A percentile compares a stretch with the other conserved stretches of the same genome.
These are phyloP conservation scores for Euclidia mi DNA, from an alignment of 2,888 invertebrate species.

Conservation along the genomic window DNA sequence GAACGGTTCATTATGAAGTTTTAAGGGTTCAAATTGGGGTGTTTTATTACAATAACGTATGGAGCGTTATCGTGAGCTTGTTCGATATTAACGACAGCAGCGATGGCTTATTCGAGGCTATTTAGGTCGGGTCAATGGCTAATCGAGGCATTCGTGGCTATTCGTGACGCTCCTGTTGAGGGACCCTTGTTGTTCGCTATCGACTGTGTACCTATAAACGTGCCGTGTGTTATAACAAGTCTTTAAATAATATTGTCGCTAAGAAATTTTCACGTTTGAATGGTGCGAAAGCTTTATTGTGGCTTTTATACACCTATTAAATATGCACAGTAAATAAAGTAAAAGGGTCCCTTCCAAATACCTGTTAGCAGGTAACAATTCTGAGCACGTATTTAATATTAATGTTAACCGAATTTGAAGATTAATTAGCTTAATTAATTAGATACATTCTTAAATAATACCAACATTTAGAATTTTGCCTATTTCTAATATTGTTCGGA, in stretches of 20 bases:
- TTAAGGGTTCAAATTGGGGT: slow-evolving; percentile 61
- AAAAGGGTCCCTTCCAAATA: neutral
- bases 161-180: slow-evolving; percentile 70
- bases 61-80: slow-evolving; percentile 71
- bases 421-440: too few relatives aligned
- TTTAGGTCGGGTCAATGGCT: slow-evolving; percentile 82
- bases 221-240: slow-evolving; percentile 36
- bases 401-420: too few relatives aligned
- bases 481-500: too few relatives aligned
- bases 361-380: neutral
- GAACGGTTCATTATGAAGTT: slow-evolving; percentile 52
- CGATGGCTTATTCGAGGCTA: slow-evolving; percentile 76
- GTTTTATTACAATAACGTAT: slow-evolving; percentile 63
- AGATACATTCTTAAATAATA: too few relatives aligned
- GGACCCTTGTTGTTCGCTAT: slow-evolving; percentile 56
- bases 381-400: neutral
- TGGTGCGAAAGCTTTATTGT: slow-evolving; percentile 4
- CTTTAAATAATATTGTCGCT: slow-evolving; percentile 32
- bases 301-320: neutral
- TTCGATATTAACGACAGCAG: slow-evolving; percentile 72
- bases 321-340: slow-evolving; percentile 3
- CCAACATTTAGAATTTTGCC: too few relatives aligned
- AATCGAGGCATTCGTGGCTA: slow-evolving; percentile 65
- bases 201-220: slow-evolving; percentile 35
- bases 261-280: slow-evolving; percentile 11